Evolutionary conservation across 2,113 vertebrate species (phyloP).

Genomic region (Rhabdomys dilectus): DNA sequence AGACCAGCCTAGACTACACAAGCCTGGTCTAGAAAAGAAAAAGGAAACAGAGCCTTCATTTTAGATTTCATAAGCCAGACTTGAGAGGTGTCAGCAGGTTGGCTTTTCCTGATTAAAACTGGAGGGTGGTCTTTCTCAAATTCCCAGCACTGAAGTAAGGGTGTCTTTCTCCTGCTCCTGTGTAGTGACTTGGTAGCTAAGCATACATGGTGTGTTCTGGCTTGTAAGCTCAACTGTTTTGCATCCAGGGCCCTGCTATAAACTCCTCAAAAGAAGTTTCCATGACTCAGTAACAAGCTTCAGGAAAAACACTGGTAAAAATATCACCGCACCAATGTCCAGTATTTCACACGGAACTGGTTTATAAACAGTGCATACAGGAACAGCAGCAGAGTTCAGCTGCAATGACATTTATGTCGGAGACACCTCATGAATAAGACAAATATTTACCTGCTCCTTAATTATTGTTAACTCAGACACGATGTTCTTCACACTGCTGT

Average conservation of each 20-base stretch:
- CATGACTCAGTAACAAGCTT: background rate
- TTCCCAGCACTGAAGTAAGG: background rate
- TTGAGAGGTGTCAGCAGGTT: constrained; percentile 40
- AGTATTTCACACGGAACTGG: background rate
- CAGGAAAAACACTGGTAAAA: background rate
- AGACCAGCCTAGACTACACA: too few species aligned
- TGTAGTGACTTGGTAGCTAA: constrained; percentile 42
- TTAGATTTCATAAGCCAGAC: constrained; percentile 52
- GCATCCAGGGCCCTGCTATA: background rate
- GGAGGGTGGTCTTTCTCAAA: background rate
- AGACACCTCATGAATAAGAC: constrained; percentile 34
- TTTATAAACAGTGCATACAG: background rate
- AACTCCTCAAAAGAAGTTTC: constrained; percentile 27
- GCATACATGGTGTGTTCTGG: background rate
- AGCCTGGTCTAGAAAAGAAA: background rate
- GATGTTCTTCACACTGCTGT: constrained; percentile 93
- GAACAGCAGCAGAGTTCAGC: background rate
- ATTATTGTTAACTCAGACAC: constrained; percentile 94
- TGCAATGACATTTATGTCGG: background rate
- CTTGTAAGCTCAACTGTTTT: background rate
- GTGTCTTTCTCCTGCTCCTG: background rate
- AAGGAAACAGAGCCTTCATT: constrained; percentile 4
- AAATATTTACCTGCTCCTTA: constrained; percentile 90
- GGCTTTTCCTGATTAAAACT: constrained; percentile 33
- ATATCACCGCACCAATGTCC: background rate